Evolutionary conservation across 1,140 invertebrate species (phyloP).

Genomic region (Cydia amplana): DNA sequence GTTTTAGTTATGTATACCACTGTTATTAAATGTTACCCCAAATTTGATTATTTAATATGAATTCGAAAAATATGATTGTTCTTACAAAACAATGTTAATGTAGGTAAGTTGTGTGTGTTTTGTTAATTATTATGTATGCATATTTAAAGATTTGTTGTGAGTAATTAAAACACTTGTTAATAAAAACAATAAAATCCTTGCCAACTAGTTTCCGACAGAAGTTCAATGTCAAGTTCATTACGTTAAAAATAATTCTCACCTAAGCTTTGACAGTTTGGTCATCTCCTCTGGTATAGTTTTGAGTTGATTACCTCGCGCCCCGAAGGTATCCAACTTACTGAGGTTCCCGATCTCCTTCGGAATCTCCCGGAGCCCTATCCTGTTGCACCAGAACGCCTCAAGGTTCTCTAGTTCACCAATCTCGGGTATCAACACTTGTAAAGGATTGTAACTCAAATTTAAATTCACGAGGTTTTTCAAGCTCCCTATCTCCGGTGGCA

Average conservation of each 20-base stretch:
- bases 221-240: slow-evolving; percentile 22
- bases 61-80: no score
- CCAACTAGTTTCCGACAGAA: slow-evolving; percentile 12
- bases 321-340: slow-evolving; percentile 86
- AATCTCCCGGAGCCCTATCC: slow-evolving; percentile 77
- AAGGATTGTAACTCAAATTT: slow-evolving; percentile 91
- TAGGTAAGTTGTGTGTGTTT: no score
- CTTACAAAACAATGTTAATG: no score
- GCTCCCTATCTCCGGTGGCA: slow-evolving; percentile 81
- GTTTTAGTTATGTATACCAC: no score
- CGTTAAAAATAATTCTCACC: slow-evolving; percentile 54
- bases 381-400: slow-evolving; percentile 87
- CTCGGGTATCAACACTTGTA: slow-evolving; percentile 83
- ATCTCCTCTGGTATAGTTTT: slow-evolving; percentile 78
- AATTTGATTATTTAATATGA: no score
- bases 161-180: not conserved
- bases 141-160: not conserved
- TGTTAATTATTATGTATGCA: no score
- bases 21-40: no score
- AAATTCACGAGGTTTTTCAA: slow-evolving; percentile 86
- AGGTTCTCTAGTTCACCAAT: slow-evolving; percentile 87
- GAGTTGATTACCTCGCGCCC: slow-evolving; percentile 82
- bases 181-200: slow-evolving; percentile 25
- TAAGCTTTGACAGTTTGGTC: slow-evolving; percentile 76
- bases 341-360: slow-evolving; percentile 86